Evolutionary conservation across 1,140 invertebrate genomes (phyloP).

Genomic region (Acromyrmex echinatior): DNA sequence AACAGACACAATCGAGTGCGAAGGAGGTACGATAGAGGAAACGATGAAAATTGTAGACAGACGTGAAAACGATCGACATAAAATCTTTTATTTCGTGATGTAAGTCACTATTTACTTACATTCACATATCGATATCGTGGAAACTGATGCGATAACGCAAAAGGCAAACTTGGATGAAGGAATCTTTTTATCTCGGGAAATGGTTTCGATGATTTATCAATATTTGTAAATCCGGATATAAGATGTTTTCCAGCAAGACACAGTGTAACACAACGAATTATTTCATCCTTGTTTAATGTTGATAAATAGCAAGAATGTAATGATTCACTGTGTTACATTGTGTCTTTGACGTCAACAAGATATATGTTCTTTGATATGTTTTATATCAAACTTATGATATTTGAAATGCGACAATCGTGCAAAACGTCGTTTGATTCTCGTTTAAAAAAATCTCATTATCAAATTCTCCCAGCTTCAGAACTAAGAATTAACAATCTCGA

Average conservation of each 20-base stretch:
- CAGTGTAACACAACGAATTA: too few relatives aligned
- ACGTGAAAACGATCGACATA: conserved; percentile 33
- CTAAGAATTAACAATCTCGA: not conserved
- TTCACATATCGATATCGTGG: not conserved
- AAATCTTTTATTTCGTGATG: conserved; percentile 19
- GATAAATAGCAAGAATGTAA: too few relatives aligned
- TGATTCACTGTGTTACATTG: not conserved
- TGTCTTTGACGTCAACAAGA: too few relatives aligned
- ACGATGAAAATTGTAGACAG: conserved; percentile 48
- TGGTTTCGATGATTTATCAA: not conserved
- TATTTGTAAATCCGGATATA: conserved; percentile 7
- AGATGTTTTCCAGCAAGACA: too few relatives aligned
- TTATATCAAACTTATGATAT: not conserved
- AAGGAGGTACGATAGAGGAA: not conserved
- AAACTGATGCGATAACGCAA: conserved; percentile 29
- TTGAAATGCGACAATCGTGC: not conserved
- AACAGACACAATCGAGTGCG: not conserved
- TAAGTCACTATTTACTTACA: conserved; percentile 4
- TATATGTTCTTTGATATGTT: not conserved
- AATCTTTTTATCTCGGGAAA: not conserved
- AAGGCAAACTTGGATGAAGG: not conserved
- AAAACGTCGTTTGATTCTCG: conserved; percentile 1
- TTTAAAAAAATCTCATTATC: not conserved
- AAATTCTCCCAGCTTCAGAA: not conserved
- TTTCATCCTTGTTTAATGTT: too few relatives aligned